Evolutionary conservation across 2,797 vertebrate species (phyloP), one percentile per base, ranked within the genome.

Genomic region (Nannoperca australis): DNA sequence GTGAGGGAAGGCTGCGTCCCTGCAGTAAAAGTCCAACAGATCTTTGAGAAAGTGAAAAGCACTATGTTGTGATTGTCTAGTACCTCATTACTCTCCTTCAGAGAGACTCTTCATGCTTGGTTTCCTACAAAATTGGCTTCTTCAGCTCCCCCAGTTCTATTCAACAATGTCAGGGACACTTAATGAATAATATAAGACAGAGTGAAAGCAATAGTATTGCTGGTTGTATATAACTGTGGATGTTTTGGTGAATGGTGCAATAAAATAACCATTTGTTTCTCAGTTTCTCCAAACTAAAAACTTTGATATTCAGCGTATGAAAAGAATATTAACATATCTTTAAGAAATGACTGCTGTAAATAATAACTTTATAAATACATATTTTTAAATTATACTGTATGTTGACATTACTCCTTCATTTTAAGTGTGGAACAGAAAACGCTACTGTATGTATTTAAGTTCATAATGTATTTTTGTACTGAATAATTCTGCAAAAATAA

Each of bases 1-100:
- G 14, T 98, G 56, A 89, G 97, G 77, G 97, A 98, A 90, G 97
- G 97, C 42, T 97, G 97, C 78, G 92, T 97, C 7, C 96, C 97
- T 20, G 94, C 95, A 7, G 79, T 82, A 17, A 95, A 95, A 75
- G 95, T 98, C 73, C 86, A 67, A 65, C 95, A 97, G 90, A 94
- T 97, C 64, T 98, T 97, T 82, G 95, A 98, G 30, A 91, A 84
- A 11, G 93, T 96, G 55, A 97, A 97, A 94, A 95, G 54, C 84
- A 83, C 71, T n/a, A 67, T 92, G 93, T 34, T 91, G 65, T 95
- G 82, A 94, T 56, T 54, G 58, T 58, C 38, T 36, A 4, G 2
- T 34, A 12, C 14, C 3, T 36, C 0, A 2, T 27, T 27, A 4
- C 7, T 59, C 50, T 58, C 17, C 54, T 54, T 36, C 27, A 53